Conservation (phyloP, 2,797 vertebrate genomes). For the Gobionotothen gibberifrons region DNA sequence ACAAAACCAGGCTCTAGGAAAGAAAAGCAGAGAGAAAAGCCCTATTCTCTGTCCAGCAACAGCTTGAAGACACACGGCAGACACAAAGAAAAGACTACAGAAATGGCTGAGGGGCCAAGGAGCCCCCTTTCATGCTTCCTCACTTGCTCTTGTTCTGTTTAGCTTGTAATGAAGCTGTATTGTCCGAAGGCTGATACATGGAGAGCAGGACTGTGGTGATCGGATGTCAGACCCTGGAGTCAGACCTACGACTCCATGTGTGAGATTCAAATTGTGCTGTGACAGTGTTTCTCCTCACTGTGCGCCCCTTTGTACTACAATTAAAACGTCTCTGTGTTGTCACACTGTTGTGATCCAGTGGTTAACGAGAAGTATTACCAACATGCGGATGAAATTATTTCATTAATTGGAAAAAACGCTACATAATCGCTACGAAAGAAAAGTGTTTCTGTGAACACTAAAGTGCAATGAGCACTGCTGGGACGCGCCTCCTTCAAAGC, state of each 20-base stretch:
- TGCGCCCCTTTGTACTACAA: constrained; percentile 65
- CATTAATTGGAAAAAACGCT: constrained; percentile 41
- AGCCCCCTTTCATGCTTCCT: constrained; percentile 69
- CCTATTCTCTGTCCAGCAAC: constrained; percentile 78
- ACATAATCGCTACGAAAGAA: constrained; percentile 61
- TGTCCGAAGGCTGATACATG: constrained; percentile 53
- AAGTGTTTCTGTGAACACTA: constrained; percentile 59
- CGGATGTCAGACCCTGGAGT: constrained; percentile 60
- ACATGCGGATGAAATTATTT: constrained; percentile 54
- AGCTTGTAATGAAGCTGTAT: constrained; percentile 70
- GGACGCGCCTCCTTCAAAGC: constrained; percentile 70
- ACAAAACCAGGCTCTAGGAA: constrained; percentile 77
- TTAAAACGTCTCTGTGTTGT: constrained; percentile 59
- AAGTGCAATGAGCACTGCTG: constrained; percentile 70
- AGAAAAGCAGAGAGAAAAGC: constrained; percentile 79
- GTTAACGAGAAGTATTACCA: constrained; percentile 55
- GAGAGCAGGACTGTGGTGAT: constrained; percentile 39
- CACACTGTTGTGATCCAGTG: constrained; percentile 46
- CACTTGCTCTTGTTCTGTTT: constrained; percentile 65
- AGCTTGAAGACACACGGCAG: constrained; percentile 78
- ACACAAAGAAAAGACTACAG: constrained; percentile 73
- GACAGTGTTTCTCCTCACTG: constrained; percentile 63
- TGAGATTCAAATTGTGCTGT: constrained; percentile 75
- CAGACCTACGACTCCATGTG: constrained; percentile 49
- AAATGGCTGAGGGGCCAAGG: constrained; percentile 65